These are phyloP conservation scores for Megalopta genalis DNA, from an alignment of 1,140 invertebrate genomes.

Conservation along the genomic window DNA sequence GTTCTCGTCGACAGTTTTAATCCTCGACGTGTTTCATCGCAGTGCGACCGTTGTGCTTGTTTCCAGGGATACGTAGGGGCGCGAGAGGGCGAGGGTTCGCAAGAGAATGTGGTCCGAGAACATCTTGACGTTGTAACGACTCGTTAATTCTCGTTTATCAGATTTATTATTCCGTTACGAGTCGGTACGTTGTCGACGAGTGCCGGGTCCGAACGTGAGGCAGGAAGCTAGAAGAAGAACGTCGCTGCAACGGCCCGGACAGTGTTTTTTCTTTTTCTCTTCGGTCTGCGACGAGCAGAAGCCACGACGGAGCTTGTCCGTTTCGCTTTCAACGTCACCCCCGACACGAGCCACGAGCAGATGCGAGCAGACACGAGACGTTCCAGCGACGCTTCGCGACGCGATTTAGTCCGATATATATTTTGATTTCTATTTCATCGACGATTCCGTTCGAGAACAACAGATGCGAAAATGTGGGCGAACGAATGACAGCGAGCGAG, in stretches of 20 bases:
- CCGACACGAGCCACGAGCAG: neutral
- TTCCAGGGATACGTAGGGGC: slow-evolving; percentile 79
- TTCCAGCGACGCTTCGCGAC: slow-evolving; percentile 7
- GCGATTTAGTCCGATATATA: neutral
- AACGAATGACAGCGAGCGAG: too few relatives aligned
- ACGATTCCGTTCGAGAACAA: neutral
- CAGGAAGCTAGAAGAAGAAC: slow-evolving; percentile 39
- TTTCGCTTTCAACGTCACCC: slow-evolving; percentile 20
- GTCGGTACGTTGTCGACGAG: slow-evolving; percentile 41
- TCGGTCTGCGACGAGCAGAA: slow-evolving; percentile 6
- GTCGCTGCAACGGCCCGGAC: slow-evolving; percentile 31
- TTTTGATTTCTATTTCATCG: slow-evolving; percentile 15
- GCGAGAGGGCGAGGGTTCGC: slow-evolving; percentile 72
- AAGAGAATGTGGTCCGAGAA: slow-evolving; percentile 75
- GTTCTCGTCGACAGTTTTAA: too few relatives aligned
- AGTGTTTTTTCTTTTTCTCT: slow-evolving; percentile 9
- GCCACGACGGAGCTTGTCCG: slow-evolving; percentile 16
- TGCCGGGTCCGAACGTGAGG: slow-evolving; percentile 49
- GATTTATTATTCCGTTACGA: slow-evolving; percentile 49
- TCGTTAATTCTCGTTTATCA: slow-evolving; percentile 58
- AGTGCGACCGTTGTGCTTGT: slow-evolving; percentile 45
- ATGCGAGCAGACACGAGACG: neutral
- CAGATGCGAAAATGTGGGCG: too few relatives aligned
- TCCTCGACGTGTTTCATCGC: neutral
- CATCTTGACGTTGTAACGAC: slow-evolving; percentile 73